These are phyloP conservation scores for Rotaria magnacalcarata DNA, from an alignment of 2,888 invertebrate species.

Conservation along the genomic window DNA sequence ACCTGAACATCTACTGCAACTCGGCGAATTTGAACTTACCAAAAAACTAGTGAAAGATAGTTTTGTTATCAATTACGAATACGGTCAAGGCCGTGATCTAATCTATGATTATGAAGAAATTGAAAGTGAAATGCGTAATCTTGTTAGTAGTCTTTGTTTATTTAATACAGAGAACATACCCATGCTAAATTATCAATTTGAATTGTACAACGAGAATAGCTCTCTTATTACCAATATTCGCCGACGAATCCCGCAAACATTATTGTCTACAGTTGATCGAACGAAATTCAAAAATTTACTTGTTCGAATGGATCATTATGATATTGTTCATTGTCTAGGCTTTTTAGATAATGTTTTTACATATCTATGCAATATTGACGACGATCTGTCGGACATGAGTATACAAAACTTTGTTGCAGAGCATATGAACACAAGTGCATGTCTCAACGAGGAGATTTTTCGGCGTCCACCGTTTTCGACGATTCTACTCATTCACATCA, in stretches of 20 bases:
- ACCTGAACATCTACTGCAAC: neutral
- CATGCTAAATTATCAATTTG: neutral
- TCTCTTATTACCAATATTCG: neutral
- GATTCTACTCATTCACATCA: neutral
- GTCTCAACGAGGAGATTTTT: neutral
- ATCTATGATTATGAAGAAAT: constrained; percentile 12
- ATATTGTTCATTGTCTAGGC: neutral
- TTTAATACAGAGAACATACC: neutral
- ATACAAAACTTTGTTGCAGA: too few relatives aligned
- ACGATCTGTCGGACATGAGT: neutral
- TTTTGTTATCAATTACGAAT: neutral
- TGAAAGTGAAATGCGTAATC: neutral
- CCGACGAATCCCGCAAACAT: neutral
- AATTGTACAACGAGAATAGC: neutral
- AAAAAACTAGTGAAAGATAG: neutral
- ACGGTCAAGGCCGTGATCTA: neutral
- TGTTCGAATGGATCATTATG: neutral
- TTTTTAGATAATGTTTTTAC: neutral
- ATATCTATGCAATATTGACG: neutral
- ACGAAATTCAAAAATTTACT: neutral
- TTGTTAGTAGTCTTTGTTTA: neutral
- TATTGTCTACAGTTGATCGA: neutral
- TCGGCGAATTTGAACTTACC: neutral
- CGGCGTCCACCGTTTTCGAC: neutral
- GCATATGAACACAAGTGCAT: neutral